Conservation (phyloP, 2,888 invertebrate species). For the Lydus trimaculatus region DNA sequence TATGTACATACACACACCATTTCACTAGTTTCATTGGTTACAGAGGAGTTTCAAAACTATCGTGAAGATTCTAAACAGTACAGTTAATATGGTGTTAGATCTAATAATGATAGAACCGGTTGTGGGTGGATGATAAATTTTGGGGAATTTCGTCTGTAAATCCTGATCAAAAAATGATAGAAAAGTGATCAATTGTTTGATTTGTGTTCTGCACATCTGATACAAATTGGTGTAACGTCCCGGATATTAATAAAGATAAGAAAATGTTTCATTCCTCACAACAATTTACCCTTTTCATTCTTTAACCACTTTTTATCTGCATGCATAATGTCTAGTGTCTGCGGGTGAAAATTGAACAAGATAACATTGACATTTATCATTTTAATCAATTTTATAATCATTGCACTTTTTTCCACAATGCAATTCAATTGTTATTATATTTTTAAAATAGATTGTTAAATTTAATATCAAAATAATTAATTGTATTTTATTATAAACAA, state of each 20-base stretch:
- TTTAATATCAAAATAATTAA: background rate
- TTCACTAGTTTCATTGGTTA: no score
- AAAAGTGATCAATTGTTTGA: no score
- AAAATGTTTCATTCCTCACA: background rate
- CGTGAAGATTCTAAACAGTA: no score
- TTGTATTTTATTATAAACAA: background rate
- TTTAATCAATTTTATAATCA: background rate
- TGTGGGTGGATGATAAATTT: no score
- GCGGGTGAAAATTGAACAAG: background rate
- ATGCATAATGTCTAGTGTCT: background rate
- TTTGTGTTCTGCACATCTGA: background rate
- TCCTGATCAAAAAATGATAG: no score
- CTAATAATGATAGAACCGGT: no score
- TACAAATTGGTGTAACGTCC: background rate
- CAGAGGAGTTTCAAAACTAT: no score
- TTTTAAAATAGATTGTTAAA: background rate
- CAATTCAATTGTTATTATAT: background rate
- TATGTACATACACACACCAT: no score
- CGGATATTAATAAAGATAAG: background rate
- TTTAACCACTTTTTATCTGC: background rate
- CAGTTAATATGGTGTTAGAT: no score
- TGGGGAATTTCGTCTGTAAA: no score
- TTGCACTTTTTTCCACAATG: background rate
- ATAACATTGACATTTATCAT: constrained; percentile 4
- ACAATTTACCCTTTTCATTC: background rate